Evolutionary conservation across 64 coral and sea anemone genomes (phyloP).

Genomic region (Pocillopora damicornis): DNA sequence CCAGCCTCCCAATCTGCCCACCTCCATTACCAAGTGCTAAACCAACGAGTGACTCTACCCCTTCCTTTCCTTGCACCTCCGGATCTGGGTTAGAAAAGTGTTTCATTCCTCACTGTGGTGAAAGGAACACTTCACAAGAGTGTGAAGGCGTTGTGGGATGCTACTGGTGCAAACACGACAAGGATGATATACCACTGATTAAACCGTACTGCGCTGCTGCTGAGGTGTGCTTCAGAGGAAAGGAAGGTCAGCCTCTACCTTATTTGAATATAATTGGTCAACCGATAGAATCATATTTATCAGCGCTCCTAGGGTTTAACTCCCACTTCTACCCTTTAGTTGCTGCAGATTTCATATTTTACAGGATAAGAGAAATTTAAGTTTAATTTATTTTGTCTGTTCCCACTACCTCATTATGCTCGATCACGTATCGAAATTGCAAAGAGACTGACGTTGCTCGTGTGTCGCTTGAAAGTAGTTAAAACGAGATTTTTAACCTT

Average conservation of each 20-base stretch:
- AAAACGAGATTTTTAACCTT: too few relatives aligned
- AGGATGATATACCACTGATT: neutral
- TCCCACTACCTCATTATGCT: too few relatives aligned
- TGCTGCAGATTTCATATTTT: too few relatives aligned
- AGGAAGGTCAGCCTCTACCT: neutral
- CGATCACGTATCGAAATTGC: too few relatives aligned
- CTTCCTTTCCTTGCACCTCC: neutral
- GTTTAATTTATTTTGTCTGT: too few relatives aligned
- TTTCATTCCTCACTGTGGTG: slow-evolving; percentile 24
- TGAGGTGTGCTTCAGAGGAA: slow-evolving; percentile 22
- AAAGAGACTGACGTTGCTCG: too few relatives aligned
- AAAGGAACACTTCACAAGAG: neutral
- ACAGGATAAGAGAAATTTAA: too few relatives aligned
- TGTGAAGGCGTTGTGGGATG: slow-evolving; percentile 22
- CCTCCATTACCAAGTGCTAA: neutral
- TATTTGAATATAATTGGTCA: neutral
- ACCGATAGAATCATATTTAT: too few relatives aligned
- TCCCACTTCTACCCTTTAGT: too few relatives aligned
- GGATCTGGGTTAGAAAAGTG: slow-evolving; percentile 2
- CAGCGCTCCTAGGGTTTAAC: too few relatives aligned
- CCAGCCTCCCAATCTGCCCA: slow-evolving; percentile 29
- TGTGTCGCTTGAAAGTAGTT: too few relatives aligned
- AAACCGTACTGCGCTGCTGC: slow-evolving; percentile 1
- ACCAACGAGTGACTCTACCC: neutral
- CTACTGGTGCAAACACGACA: slow-evolving; percentile 22